Percentiles rank a stretch among this genome's conserved stretches.
phyloP scores from a whole-genome alignment of 2,113 vertebrate species.

The Falcunculus frontatus region DNA sequence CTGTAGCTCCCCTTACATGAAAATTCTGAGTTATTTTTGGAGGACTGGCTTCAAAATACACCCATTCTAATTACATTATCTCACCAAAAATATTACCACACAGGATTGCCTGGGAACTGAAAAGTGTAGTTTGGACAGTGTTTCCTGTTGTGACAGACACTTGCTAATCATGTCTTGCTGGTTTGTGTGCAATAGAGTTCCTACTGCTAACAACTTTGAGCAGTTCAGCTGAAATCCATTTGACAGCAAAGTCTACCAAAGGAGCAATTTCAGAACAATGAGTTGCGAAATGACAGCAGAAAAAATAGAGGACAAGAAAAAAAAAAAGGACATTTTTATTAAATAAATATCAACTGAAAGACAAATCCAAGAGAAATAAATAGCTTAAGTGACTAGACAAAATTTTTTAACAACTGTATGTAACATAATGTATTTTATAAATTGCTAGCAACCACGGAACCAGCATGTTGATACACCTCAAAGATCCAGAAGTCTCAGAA shows the following conservation, averaged over 20 bases:
- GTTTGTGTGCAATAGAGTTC: neutral
- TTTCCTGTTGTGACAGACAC: neutral
- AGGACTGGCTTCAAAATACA: neutral
- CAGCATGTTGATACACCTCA: neutral
- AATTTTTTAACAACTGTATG: neutral
- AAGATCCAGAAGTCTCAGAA: neutral
- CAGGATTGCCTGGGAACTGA: neutral
- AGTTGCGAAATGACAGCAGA: neutral
- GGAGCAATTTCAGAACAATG: neutral
- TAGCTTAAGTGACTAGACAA: neutral
- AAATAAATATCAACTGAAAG: neutral
- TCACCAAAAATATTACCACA: neutral
- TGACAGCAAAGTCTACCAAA: neutral
- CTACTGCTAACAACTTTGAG: neutral
- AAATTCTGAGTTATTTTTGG: neutral
- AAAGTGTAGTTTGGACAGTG: neutral
- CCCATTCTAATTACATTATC: neutral
- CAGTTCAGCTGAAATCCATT: neutral
- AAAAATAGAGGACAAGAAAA: neutral
- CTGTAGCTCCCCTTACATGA: neutral
- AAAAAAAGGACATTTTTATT: neutral
- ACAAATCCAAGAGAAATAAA: neutral
- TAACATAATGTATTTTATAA: neutral
- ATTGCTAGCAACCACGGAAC: neutral
- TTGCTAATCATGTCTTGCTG: neutral